Conservation (phyloP, 2,797 vertebrate species). For the Dromococcyx pavoninus region DNA sequence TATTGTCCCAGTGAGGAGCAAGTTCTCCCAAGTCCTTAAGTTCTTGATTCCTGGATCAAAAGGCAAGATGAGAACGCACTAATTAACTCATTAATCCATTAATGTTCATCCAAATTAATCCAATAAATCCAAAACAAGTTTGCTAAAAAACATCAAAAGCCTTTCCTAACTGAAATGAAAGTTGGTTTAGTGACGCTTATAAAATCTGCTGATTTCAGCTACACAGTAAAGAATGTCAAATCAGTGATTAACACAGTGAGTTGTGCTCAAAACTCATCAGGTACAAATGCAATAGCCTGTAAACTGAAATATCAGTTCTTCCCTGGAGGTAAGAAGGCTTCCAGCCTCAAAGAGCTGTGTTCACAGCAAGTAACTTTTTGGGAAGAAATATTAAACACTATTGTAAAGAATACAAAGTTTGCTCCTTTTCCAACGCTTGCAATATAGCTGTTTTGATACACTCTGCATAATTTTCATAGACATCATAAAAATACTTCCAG, state of each 20-base stretch:
- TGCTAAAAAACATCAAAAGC: not conserved
- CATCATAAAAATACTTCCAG: not conserved
- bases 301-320: not conserved
- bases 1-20: constrained; percentile 96
- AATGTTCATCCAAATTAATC: not conserved
- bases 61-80: not conserved
- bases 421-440: not conserved
- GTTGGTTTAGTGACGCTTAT: not conserved
- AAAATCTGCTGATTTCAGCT: not conserved
- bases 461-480: not conserved
- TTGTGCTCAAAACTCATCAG: not conserved
- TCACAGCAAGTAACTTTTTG: not conserved
- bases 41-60: constrained; percentile 86
- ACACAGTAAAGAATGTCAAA: not conserved
- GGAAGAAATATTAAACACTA: not conserved
- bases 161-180: not conserved
- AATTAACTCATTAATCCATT: not conserved
- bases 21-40: constrained; percentile 93
- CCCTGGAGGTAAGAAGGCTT: not conserved
- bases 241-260: not conserved
- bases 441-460: not conserved
- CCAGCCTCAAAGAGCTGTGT: not conserved
- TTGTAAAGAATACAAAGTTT: not conserved
- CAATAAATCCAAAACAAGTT: not conserved
- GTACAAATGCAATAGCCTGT: not conserved